These are phyloP conservation scores for Anas platyrhynchos DNA, from an alignment of 2,113 vertebrate species.

Conservation along the genomic window DNA sequence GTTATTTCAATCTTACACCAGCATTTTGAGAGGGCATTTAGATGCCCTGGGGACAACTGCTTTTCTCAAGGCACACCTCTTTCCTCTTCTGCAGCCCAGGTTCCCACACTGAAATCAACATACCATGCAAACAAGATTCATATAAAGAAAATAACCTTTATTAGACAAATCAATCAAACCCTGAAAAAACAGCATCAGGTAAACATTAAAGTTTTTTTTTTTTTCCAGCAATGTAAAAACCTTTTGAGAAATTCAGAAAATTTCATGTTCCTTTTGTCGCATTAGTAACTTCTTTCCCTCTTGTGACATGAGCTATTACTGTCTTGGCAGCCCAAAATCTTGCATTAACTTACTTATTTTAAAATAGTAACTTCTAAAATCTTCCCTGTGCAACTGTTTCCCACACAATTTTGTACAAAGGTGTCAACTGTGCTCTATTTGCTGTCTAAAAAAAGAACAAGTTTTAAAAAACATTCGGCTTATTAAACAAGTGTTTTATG, in stretches of 20 bases:
- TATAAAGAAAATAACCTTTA: constrained; percentile 69
- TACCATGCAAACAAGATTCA: background rate
- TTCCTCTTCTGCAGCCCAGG: background rate
- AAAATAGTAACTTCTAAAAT: background rate
- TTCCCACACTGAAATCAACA: background rate
- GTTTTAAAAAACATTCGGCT: background rate
- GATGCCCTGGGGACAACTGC: background rate
- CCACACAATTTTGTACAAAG: background rate
- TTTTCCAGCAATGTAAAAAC: constrained; percentile 56
- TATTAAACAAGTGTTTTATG: background rate
- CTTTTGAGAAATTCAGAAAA: constrained; percentile 9
- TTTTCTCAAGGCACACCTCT: accelerated
- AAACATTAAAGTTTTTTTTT: constrained; percentile 21
- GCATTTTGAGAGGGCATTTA: background rate
- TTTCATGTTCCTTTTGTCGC: background rate
- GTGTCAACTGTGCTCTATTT: background rate
- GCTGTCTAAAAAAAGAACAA: background rate
- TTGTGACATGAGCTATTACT: background rate
- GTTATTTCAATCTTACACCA: background rate
- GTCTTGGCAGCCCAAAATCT: background rate
- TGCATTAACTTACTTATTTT: background rate
- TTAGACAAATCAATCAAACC: constrained; percentile 56
- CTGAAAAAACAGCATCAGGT: constrained; percentile 49
- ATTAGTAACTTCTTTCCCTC: background rate
- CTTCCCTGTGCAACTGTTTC: background rate